A percentile compares a stretch with the other conserved stretches of the same genome.
Conservation (phyloP, 2,113 vertebrate species). For the Corythornis madagascariensis region DNA sequence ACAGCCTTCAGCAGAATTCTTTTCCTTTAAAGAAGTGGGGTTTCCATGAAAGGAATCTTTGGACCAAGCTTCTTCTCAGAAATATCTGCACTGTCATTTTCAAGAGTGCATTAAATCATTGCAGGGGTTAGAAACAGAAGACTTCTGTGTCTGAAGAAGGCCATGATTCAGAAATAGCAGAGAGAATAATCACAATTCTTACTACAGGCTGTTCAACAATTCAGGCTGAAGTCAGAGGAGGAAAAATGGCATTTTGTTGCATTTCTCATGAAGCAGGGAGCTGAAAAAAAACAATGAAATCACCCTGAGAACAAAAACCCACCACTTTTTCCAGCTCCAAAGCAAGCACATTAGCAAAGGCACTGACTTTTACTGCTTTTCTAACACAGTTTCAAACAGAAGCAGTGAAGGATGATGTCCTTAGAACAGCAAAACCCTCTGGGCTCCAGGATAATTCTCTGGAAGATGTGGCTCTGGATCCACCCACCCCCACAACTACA, state of each 20-base stretch:
- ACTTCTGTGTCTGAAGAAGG: conserved; percentile 35
- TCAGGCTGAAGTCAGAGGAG: background rate
- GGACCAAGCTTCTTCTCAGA: background rate
- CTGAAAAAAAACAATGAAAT: conserved; percentile 25
- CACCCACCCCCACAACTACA: background rate
- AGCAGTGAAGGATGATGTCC: accelerated
- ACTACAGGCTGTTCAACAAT: conserved; percentile 43
- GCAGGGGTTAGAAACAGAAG: conserved; percentile 24
- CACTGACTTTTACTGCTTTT: background rate
- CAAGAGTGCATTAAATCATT: conserved; percentile 19
- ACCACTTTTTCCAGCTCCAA: background rate
- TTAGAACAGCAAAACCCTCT: accelerated
- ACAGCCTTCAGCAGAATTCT: background rate
- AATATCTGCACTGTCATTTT: background rate
- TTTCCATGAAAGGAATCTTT: background rate
- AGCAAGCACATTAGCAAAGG: background rate
- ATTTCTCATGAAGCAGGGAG: background rate
- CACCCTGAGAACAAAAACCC: conserved; percentile 31
- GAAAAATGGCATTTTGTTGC: background rate
- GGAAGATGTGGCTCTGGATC: background rate
- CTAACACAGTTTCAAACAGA: background rate
- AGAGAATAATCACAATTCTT: conserved; percentile 52
- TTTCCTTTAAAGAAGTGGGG: background rate
- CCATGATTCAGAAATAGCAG: conserved; percentile 19
- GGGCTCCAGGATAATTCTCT: background rate